phyloP scores from a whole-genome alignment of 2,888 invertebrate species.

The Lymantria dispar region DNA sequence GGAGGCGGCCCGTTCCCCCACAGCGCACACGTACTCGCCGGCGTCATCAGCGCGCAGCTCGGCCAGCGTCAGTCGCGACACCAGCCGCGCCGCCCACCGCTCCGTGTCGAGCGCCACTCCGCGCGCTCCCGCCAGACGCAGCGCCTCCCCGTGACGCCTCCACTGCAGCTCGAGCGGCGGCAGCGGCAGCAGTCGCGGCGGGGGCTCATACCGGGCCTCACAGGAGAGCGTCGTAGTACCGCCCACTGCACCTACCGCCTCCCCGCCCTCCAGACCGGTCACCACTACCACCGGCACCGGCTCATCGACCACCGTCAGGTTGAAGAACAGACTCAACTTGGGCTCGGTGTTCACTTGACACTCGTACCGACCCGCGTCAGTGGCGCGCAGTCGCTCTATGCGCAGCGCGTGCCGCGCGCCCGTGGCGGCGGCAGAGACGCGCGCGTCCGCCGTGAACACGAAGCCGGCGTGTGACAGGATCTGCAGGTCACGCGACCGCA shows the following conservation, averaged over 20 bases:
- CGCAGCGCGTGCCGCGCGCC: slow-evolving; percentile 80
- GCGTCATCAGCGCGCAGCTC: slow-evolving; percentile 78
- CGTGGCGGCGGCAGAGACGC: slow-evolving; percentile 82
- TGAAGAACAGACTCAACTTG: slow-evolving; percentile 86
- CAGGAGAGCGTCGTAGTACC: slow-evolving; percentile 55
- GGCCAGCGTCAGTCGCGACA: slow-evolving; percentile 82
- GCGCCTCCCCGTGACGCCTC: slow-evolving; percentile 37
- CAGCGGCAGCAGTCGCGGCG: slow-evolving; percentile 42
- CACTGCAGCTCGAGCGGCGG: slow-evolving; percentile 55
- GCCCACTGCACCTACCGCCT: slow-evolving; percentile 38
- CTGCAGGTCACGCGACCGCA: slow-evolving; percentile 86
- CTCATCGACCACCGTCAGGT: slow-evolving; percentile 81
- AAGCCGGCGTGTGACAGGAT: slow-evolving; percentile 85
- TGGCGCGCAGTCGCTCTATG: slow-evolving; percentile 80
- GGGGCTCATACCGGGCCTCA: slow-evolving; percentile 54
- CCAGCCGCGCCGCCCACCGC: slow-evolving; percentile 83
- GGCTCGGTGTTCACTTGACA: slow-evolving; percentile 90
- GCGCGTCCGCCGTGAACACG: slow-evolving; percentile 86
- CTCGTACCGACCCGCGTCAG: slow-evolving; percentile 87
- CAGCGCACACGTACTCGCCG: slow-evolving; percentile 46
- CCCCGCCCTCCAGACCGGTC: slow-evolving; percentile 26
- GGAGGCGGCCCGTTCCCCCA: slow-evolving; percentile 21
- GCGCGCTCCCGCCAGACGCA: slow-evolving; percentile 42
- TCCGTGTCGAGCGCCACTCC: slow-evolving; percentile 85
- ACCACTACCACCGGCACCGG: slow-evolving; percentile 32